phyloP scores from a whole-genome alignment of 2,113 vertebrate species.

The Bos indicus region DNA sequence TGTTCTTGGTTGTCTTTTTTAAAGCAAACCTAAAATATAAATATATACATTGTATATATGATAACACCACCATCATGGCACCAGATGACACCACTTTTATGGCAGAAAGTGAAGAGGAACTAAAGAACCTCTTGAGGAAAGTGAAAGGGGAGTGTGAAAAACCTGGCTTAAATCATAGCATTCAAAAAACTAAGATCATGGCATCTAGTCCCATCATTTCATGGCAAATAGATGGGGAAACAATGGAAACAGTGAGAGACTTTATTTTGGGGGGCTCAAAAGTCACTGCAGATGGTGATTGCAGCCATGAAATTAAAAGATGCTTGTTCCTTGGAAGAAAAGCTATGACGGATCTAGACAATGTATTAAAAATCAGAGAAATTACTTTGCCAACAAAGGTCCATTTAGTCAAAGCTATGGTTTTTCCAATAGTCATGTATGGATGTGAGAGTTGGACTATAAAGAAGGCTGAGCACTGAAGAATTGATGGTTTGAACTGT shows the following conservation, averaged over 20 bases:
- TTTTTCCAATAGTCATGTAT: neutral
- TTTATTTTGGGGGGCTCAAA: neutral
- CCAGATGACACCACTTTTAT: neutral
- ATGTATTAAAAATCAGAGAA: neutral
- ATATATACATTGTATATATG: neutral
- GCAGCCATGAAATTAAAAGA: neutral
- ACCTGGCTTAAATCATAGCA: neutral
- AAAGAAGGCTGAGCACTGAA: neutral
- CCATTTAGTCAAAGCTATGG: neutral
- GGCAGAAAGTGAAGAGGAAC: neutral
- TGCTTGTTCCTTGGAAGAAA: neutral
- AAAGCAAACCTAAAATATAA: neutral
- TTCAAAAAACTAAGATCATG: neutral
- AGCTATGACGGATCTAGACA: neutral
- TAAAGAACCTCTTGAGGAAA: neutral
- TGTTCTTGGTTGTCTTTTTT: neutral
- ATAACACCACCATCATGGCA: neutral
- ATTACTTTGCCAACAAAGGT: neutral
- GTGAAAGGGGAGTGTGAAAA: neutral
- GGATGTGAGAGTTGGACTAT: neutral
- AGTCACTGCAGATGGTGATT: neutral
- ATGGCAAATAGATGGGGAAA: neutral
- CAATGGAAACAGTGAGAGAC: neutral
- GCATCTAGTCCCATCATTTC: neutral
- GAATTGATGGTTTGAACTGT: neutral